phyloP scores from a whole-genome alignment of 2,888 invertebrate genomes.

The Orchesellides sinensis region DNA sequence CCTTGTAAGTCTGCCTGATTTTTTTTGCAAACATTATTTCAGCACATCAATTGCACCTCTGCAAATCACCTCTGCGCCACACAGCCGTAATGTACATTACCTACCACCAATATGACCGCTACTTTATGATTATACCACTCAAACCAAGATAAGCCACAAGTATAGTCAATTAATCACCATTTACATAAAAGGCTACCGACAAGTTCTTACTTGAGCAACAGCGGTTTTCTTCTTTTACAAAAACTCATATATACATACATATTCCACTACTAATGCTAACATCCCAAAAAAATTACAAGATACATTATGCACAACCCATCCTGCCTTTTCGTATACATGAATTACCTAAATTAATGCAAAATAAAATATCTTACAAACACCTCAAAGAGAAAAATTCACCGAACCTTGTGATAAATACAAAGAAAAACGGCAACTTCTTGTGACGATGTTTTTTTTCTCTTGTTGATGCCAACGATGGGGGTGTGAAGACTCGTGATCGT shows the following conservation, averaged over 20 bases:
- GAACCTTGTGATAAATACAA: slow-evolving; percentile 5
- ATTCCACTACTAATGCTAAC: not conserved
- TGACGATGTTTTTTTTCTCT: slow-evolving; percentile 17
- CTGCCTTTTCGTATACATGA: slow-evolving; percentile 34
- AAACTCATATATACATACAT: too few relatives aligned
- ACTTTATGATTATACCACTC: slow-evolving; percentile 41
- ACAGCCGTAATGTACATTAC: not conserved
- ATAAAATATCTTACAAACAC: too few relatives aligned
- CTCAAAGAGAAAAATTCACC: not conserved
- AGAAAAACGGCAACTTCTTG: slow-evolving; percentile 49
- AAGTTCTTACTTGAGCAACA: slow-evolving; percentile 50
- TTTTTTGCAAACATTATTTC: too few relatives aligned
- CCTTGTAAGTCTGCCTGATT: too few relatives aligned
- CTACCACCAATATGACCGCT: slow-evolving; percentile 4
- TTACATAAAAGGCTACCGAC: slow-evolving; percentile 69
- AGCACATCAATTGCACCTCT: too few relatives aligned
- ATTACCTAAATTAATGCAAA: slow-evolving; percentile 55
- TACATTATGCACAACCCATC: slow-evolving; percentile 26
- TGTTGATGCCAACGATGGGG: slow-evolving; percentile 46
- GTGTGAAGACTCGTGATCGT: slow-evolving; percentile 62
- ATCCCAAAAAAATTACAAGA: not conserved
- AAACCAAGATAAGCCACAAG: slow-evolving; percentile 50
- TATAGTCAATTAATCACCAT: slow-evolving; percentile 68
- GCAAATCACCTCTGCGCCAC: not conserved
- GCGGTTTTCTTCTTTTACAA: slow-evolving; percentile 26